These are phyloP conservation scores for Stenodera caucasica DNA, from an alignment of 2,888 invertebrate species.

Conservation along the genomic window DNA sequence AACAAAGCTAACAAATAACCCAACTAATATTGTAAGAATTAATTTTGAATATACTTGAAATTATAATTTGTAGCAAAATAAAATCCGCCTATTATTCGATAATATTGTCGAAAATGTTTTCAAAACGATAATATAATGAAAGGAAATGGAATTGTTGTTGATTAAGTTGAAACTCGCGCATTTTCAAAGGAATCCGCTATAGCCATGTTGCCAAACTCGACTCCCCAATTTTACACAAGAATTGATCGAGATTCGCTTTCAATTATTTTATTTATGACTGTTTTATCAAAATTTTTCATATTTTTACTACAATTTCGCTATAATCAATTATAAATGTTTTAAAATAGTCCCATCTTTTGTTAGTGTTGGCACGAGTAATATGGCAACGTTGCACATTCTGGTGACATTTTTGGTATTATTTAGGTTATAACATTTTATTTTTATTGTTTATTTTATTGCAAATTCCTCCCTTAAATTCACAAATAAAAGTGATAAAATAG, in stretches of 20 bases:
- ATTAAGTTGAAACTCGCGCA: background rate
- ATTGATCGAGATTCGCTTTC: too few species aligned
- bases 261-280: too few species aligned
- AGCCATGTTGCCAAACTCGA: background rate
- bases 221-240: too few species aligned
- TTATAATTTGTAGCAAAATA: too few species aligned
- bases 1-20: background rate
- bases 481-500: slow-evolving; percentile 1
- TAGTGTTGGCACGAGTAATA: too few species aligned
- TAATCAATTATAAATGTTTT: too few species aligned
- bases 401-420: slow-evolving; percentile 23
- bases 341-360: too few species aligned
- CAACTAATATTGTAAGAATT: background rate
- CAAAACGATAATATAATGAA: background rate
- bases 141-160: background rate
- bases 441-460: slow-evolving; percentile 1
- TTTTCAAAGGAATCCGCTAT: background rate
- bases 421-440: slow-evolving; percentile 21
- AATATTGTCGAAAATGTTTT: too few species aligned
- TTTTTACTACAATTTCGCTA: too few species aligned
- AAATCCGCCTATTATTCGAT: too few species aligned
- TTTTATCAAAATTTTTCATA: too few species aligned
- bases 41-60: too few species aligned
- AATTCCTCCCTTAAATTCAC: slow-evolving; percentile 3
- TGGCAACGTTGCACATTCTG: slow-evolving; percentile 4